phyloP scores from a whole-genome alignment of 2,113 vertebrate genomes.

The Paradisaea rubra region DNA sequence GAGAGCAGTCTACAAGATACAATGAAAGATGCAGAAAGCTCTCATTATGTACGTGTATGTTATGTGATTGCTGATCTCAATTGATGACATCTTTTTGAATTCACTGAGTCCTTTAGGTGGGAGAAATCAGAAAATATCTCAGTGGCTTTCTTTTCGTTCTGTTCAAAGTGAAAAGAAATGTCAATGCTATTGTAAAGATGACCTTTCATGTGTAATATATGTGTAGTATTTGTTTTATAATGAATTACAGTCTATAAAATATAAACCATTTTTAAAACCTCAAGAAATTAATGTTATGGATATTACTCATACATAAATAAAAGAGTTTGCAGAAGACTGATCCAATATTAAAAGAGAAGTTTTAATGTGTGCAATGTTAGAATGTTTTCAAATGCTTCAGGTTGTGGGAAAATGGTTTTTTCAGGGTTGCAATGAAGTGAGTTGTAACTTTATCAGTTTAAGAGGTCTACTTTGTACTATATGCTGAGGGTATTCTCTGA shows the following conservation, averaged over 20 bases:
- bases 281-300: neutral
- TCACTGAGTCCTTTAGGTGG: neutral
- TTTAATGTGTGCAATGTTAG: neutral
- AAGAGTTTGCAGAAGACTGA: neutral
- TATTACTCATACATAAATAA: neutral
- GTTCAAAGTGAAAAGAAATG: slow-evolving; percentile 17
- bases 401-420: neutral
- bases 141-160: slow-evolving; percentile 4
- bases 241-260: neutral
- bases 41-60: neutral
- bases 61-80: neutral
- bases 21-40: neutral
- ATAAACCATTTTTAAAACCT: neutral
- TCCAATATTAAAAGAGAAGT: neutral
- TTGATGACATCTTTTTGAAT: slow-evolving; percentile 43
- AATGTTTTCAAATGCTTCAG: neutral
- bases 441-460: neutral
- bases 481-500: neutral
- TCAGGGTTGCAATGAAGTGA: neutral
- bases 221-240: neutral
- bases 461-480: neutral
- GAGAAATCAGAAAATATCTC: neutral
- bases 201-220: neutral
- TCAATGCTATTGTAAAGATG: slow-evolving; percentile 9
- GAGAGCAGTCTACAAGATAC: neutral